These are phyloP conservation scores for Drosophila merina DNA, from an alignment of 2,888 invertebrate genomes.

Conservation along the genomic window DNA sequence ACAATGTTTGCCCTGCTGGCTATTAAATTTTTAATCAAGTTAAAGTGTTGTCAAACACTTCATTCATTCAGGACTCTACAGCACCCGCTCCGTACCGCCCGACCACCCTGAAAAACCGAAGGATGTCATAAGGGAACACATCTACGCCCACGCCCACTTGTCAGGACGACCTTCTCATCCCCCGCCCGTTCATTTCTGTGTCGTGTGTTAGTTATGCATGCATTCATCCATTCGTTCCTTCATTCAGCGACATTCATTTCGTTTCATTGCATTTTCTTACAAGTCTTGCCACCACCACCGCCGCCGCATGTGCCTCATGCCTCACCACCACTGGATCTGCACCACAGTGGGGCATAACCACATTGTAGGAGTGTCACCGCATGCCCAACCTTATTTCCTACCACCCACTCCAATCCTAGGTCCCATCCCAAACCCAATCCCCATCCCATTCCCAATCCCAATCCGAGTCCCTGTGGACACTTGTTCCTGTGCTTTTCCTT, in stretches of 20 bases:
- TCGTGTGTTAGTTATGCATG: slow-evolving; percentile 73
- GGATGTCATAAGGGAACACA: slow-evolving; percentile 12
- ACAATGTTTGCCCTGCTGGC: slow-evolving; percentile 68
- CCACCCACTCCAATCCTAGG: too few species aligned
- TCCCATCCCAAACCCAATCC: not conserved
- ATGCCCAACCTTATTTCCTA: too few species aligned
- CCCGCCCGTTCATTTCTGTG: slow-evolving; percentile 20
- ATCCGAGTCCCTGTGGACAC: slow-evolving; percentile 22
- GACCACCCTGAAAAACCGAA: slow-evolving; percentile 15
- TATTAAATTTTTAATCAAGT: slow-evolving; percentile 79
- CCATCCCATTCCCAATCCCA: not conserved
- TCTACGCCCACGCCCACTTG: not conserved
- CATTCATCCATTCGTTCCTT: slow-evolving; percentile 64
- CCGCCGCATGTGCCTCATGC: slow-evolving; percentile 25
- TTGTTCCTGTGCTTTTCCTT: slow-evolving; percentile 40
- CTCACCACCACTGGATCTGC: not conserved
- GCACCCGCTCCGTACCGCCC: too few species aligned
- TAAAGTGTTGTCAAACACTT: slow-evolving; percentile 80
- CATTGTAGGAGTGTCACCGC: slow-evolving; percentile 49
- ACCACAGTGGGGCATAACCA: slow-evolving; percentile 56
- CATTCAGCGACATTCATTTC: slow-evolving; percentile 76
- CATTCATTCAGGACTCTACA: slow-evolving; percentile 42
- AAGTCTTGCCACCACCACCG: too few species aligned
- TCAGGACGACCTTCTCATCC: slow-evolving; percentile 7
- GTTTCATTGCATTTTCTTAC: slow-evolving; percentile 67